These are phyloP conservation scores for Teleiodes luculella DNA, from an alignment of 2,888 invertebrate species.

Conservation along the genomic window DNA sequence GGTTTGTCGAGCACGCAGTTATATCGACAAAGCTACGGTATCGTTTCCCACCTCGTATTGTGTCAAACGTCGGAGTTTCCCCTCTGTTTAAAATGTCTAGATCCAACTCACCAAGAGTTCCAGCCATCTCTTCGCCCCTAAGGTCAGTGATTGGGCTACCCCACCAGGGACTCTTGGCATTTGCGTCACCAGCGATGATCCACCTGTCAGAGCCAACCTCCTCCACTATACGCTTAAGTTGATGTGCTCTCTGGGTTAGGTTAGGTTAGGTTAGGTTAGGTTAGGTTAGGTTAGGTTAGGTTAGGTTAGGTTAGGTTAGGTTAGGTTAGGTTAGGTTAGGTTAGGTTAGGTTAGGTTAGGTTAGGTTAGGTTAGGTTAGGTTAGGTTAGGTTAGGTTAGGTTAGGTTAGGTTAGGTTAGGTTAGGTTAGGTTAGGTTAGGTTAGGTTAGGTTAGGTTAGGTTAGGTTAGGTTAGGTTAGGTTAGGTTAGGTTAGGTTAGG, in stretches of 20 bases:
- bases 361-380: slow-evolving; percentile 12
- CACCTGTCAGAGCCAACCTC: no score
- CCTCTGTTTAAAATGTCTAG: slow-evolving; percentile 2
- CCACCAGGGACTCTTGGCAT: slow-evolving; percentile 19
- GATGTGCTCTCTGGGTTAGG: slow-evolving; percentile 13
- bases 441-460: slow-evolving; percentile 21
- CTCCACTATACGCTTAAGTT: no score
- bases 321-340: slow-evolving; percentile 9
- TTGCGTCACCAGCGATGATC: slow-evolving; percentile 20
- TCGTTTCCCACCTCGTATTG: background rate
- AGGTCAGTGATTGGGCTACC: slow-evolving; percentile 6
- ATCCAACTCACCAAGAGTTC: slow-evolving; percentile 1
- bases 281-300: slow-evolving; percentile 12
- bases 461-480: slow-evolving; percentile 21
- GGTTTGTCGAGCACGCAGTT: slow-evolving; percentile 6
- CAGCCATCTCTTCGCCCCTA: slow-evolving; percentile 3
- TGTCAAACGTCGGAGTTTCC: background rate
- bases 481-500: slow-evolving; percentile 22
- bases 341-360: slow-evolving; percentile 15
- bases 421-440: slow-evolving; percentile 19
- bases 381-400: slow-evolving; percentile 21
- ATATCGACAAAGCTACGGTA: background rate
- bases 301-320: slow-evolving; percentile 8
- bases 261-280: slow-evolving; percentile 18
- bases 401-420: slow-evolving; percentile 22